phyloP scores from a whole-genome alignment of 2,113 vertebrate genomes.

The Dasyurus viverrinus region DNA sequence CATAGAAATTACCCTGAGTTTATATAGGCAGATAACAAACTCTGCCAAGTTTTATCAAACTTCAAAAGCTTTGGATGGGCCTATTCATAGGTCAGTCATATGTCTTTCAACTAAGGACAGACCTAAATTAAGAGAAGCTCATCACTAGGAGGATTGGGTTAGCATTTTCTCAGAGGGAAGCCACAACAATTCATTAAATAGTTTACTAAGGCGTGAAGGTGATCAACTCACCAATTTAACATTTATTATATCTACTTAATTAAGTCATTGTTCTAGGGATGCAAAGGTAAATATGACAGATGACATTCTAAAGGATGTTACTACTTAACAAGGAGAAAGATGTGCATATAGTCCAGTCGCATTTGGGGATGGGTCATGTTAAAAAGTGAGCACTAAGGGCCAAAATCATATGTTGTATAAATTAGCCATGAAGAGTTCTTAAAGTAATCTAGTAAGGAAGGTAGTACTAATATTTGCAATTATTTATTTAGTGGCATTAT shows the following conservation, averaged over 20 bases:
- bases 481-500: neutral
- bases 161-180: neutral
- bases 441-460: neutral
- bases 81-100: neutral
- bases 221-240: neutral
- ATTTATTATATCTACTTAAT: neutral
- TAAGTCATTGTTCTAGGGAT: neutral
- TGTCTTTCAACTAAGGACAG: neutral
- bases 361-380: neutral
- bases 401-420: neutral
- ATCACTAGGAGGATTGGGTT: neutral
- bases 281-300: neutral
- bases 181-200: neutral
- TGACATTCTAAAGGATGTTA: neutral
- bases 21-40: neutral
- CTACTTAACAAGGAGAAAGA: neutral
- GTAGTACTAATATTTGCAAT: neutral
- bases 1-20: neutral
- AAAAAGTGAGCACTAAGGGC: neutral
- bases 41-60: neutral
- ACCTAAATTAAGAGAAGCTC: neutral
- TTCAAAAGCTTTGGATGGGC: neutral
- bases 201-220: neutral
- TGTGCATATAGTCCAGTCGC: neutral
- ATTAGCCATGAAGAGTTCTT: neutral